Base-by-base conservation (phyloP, 2,113 vertebrate species). In the Halcyon senegalensis region DNA sequence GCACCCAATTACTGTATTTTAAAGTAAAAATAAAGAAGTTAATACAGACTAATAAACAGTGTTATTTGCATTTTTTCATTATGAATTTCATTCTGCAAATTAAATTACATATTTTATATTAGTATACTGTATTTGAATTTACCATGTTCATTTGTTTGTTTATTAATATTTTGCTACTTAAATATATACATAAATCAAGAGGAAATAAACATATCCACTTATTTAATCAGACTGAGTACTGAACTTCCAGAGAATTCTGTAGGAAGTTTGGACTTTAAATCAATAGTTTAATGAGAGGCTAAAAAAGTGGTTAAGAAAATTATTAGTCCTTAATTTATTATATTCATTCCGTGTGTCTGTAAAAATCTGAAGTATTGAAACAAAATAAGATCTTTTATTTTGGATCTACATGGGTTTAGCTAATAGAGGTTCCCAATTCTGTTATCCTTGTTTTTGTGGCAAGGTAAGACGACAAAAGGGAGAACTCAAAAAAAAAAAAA, bases 41-140 rank as follows among this genome's bases (percentile, higher is more conserved):
- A 84, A 81, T 72, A 79, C n/a, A 81, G 37, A 56, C 35, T 89
- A 82, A 20, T 58, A 95, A 96, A 60, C 27, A 95, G 35, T 88
- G 51, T 33, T 83, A 87, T 90, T 96, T 93, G 83, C 55, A 87
- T 95, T 91, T 94, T 94, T 91, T 78, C 67, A 90, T 94, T 87
- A 87, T 30, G 18, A 69, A 28, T 84, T 90, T 84, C 3, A 75
- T 72, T 90, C 70, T 67, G 20, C 20, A 93, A 93, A 80, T 86
- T 75, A 89, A 80, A 94, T 72, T 3, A 66, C 63, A 41, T 66
- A 90, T 67, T 96, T 72, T 87, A 53, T 50, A 60, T 80, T 77
- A 87, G 13, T 80, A 83, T 44, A 77, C 30, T 2, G 0, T 15
- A 79, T 70, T 64, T 70, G 5, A 37, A 82, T 80, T 83, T 6